Percentiles rank a stretch among this genome's conserved stretches.
phyloP scores from a whole-genome alignment of 1,140 invertebrate species.

The Macrosteles quadrilineatus region DNA sequence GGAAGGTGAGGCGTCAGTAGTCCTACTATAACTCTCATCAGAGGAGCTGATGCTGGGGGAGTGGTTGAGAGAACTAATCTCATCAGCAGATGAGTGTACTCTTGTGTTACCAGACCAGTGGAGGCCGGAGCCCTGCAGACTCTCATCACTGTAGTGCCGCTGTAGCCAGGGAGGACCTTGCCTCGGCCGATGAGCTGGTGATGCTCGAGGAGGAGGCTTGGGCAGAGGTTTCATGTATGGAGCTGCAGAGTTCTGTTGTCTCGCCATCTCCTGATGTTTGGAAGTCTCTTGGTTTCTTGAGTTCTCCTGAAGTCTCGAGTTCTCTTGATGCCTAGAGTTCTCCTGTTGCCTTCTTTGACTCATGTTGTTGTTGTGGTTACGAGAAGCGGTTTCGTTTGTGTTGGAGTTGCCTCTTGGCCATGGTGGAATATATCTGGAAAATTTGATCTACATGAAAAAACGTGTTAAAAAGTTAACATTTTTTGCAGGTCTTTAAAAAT shows the following conservation, averaged over 20 bases:
- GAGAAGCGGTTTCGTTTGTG: conserved; percentile 41
- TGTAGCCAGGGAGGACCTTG: conserved; percentile 44
- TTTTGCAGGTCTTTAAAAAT: too few relatives aligned
- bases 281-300: neutral
- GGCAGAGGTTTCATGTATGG: conserved; percentile 61
- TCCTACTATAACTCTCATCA: conserved; percentile 76
- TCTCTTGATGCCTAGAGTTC: too few relatives aligned
- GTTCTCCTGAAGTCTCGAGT: too few relatives aligned
- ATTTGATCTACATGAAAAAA: too few relatives aligned
- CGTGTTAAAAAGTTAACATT: too few relatives aligned
- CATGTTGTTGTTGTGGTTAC: conserved; percentile 54
- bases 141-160: conserved; percentile 65
- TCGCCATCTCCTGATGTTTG: neutral
- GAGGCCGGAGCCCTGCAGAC: conserved; percentile 50
- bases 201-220: conserved; percentile 54
- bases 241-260: conserved; percentile 7
- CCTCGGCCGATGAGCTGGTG: conserved; percentile 43
- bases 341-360: conserved; percentile 43
- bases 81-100: conserved; percentile 77
- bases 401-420: conserved; percentile 37
- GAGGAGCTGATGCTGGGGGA: conserved; percentile 78
- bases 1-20: conserved; percentile 67
- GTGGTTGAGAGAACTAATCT: conserved; percentile 74
- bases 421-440: conserved; percentile 42
- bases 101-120: conserved; percentile 45